Percentiles rank a stretch among this genome's conserved stretches.
phyloP scores from a whole-genome alignment of 2,888 invertebrate genomes.

The Trilocha varians region DNA sequence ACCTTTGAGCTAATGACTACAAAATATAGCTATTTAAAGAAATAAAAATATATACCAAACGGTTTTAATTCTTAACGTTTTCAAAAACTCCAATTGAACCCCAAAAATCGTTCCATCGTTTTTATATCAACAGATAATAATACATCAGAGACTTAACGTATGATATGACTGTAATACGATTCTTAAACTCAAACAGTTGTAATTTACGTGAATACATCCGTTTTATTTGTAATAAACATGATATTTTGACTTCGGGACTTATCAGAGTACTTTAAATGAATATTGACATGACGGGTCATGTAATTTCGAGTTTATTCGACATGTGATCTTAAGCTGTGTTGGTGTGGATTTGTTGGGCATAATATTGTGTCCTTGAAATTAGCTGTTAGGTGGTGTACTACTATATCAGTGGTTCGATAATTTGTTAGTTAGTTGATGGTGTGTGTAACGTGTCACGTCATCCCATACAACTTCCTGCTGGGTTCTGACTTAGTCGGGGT shows the following conservation, averaged over 20 bases:
- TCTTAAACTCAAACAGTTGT: slow-evolving; percentile 41
- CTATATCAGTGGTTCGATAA: too few species aligned
- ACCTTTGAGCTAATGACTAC: too few species aligned
- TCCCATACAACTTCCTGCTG: too few species aligned
- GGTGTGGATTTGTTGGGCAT: too few species aligned
- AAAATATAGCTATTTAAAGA: background rate
- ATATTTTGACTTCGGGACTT: slow-evolving; percentile 34
- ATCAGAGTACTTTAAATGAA: background rate
- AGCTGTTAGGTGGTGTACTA: too few species aligned
- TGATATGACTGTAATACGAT: slow-evolving; percentile 32
- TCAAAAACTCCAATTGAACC: background rate
- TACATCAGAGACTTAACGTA: slow-evolving; percentile 57
- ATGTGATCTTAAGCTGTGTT: background rate
- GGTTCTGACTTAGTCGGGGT: too few species aligned
- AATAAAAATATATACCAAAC: background rate
- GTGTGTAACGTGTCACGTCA: too few species aligned
- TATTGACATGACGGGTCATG: background rate
- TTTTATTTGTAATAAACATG: slow-evolving; percentile 57
- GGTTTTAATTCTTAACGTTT: background rate
- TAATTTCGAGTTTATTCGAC: background rate
- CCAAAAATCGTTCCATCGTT: slow-evolving; percentile 17
- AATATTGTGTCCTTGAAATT: too few species aligned
- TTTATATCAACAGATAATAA: slow-evolving; percentile 56
- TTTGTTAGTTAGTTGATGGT: too few species aligned
- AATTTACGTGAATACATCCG: slow-evolving; percentile 35